Conservation (phyloP, 1,140 invertebrate genomes). For the Cardiocondyla obscurior region DNA sequence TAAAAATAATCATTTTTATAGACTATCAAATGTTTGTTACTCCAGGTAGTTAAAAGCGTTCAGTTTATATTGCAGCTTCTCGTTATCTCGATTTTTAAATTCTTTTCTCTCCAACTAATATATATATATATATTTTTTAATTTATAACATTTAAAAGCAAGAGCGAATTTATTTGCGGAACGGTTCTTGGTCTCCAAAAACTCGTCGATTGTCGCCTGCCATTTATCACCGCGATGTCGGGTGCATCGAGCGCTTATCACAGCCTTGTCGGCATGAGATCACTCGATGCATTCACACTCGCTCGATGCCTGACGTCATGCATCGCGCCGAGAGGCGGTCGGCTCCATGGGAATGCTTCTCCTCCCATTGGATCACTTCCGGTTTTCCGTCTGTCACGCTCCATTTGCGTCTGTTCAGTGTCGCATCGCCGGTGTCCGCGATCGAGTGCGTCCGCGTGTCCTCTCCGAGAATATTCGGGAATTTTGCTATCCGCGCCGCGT, state of each 20-base stretch:
- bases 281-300: conserved; percentile 62
- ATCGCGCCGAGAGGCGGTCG: conserved; percentile 36
- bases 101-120: neutral
- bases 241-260: conserved; percentile 39
- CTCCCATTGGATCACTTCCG: conserved; percentile 64
- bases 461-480: conserved; percentile 18
- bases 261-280: conserved; percentile 61
- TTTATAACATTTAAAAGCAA: neutral
- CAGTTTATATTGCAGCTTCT: no score
- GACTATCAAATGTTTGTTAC: neutral
- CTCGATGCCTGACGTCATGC: conserved; percentile 61
- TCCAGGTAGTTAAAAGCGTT: neutral
- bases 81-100: neutral
- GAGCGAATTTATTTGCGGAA: neutral
- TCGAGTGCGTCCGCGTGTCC: conserved; percentile 13
- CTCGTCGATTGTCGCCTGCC: neutral
- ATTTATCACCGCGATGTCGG: conserved; percentile 23
- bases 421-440: conserved; percentile 36
- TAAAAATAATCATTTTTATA: no score
- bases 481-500: neutral
- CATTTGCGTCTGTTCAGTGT: conserved; percentile 55
- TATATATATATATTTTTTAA: conserved; percentile 1
- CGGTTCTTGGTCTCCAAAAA: neutral
- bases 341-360: conserved; percentile 51
- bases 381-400: conserved; percentile 62